These are phyloP conservation scores for Taenioides sp. DNA, from an alignment of 2,797 vertebrate species.

Conservation along the genomic window DNA sequence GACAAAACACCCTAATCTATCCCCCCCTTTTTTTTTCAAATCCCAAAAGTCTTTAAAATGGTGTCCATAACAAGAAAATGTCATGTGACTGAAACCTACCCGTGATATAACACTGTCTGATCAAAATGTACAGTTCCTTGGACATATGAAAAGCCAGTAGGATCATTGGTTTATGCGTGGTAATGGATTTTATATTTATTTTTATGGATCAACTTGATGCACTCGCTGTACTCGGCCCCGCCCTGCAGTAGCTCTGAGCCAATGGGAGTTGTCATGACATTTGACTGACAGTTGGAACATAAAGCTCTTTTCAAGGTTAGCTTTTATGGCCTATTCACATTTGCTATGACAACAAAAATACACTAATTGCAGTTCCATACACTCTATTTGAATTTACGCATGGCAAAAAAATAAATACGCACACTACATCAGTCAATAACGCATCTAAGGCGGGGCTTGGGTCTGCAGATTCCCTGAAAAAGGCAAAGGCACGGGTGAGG, in stretches of 20 bases:
- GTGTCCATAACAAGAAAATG: not conserved
- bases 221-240: slow-evolving; percentile 23
- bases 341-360: not conserved
- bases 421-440: slow-evolving; percentile 32
- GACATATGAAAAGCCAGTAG: too few relatives aligned
- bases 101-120: too few relatives aligned
- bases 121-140: too few relatives aligned
- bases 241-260: slow-evolving; percentile 48
- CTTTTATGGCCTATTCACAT: not conserved
- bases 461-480: slow-evolving; percentile 31
- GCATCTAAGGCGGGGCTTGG: slow-evolving; percentile 17
- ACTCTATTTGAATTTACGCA: not conserved
- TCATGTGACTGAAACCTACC: not conserved
- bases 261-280: slow-evolving; percentile 11
- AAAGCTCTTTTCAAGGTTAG: not conserved
- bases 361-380: not conserved
- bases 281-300: slow-evolving; percentile 35
- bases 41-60: not conserved
- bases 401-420: slow-evolving; percentile 18
- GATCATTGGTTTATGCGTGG: not conserved
- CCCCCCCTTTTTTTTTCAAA: not conserved
- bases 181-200: not conserved
- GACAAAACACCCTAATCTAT: not conserved
- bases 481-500: slow-evolving; percentile 24
- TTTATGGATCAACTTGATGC: slow-evolving; percentile 8